Conservation (phyloP, 2,797 vertebrate genomes). For the Loris lydekkerianus region DNA sequence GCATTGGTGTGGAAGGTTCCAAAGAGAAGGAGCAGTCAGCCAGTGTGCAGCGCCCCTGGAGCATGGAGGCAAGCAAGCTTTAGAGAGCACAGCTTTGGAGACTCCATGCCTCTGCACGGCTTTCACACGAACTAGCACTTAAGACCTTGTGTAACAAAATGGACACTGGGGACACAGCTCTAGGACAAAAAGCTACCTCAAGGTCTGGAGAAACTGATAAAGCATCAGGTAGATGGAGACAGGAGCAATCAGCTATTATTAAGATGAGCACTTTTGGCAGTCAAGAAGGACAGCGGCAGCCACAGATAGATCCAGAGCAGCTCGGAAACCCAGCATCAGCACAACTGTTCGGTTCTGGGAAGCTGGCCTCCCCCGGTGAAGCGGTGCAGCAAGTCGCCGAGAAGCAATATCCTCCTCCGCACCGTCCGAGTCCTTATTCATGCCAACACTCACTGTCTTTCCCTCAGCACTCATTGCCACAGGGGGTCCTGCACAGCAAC, state of each 20-base stretch:
- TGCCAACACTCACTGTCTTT: constrained; percentile 96
- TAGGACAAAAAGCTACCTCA: constrained; percentile 95
- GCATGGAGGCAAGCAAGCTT: constrained; percentile 91
- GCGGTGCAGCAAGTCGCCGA: constrained; percentile 91
- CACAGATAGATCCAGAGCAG: constrained; percentile 92
- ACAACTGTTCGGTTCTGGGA: constrained; percentile 94
- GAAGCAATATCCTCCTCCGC: constrained; percentile 91
- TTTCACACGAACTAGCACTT: constrained; percentile 93
- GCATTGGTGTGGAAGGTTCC: constrained; percentile 86
- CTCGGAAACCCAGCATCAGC: constrained; percentile 90
- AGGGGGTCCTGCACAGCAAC: constrained; percentile 93
- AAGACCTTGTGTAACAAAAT: constrained; percentile 92
- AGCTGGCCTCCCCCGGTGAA: constrained; percentile 91
- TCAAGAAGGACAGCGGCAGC: constrained; percentile 91
- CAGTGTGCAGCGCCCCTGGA: constrained; percentile 85
- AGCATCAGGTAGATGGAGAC: constrained; percentile 95
- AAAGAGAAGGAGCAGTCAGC: constrained; percentile 87
- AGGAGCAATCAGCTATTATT: constrained; percentile 93
- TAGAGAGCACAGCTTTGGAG: constrained; percentile 89
- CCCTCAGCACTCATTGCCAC: constrained; percentile 95
- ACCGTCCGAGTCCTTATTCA: constrained; percentile 93
- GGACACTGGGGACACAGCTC: constrained; percentile 94
- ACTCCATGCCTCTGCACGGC: constrained; percentile 92
- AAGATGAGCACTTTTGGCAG: constrained; percentile 95
- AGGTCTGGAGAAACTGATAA: constrained; percentile 94